Evolutionary conservation across 2,797 vertebrate species (phyloP).

Genomic region (Xyrichtys novacula): DNA sequence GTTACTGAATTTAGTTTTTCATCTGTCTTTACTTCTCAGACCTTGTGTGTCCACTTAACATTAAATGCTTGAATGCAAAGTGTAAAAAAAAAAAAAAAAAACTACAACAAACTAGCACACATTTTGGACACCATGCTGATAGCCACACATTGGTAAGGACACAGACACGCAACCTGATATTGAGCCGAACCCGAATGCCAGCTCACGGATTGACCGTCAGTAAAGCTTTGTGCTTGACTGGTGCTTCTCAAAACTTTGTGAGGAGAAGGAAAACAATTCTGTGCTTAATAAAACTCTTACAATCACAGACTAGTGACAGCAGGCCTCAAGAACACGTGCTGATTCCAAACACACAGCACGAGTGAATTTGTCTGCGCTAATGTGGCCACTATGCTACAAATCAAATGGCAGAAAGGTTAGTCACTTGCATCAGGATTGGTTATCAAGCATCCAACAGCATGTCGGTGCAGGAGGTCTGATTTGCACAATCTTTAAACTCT

Average conservation of each 20-base stretch:
- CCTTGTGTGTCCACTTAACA: too few species aligned
- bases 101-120: too few species aligned
- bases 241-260: constrained; percentile 35
- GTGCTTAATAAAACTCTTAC: constrained; percentile 52
- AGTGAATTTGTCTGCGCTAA: constrained; percentile 85
- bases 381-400: constrained; percentile 80
- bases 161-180: background rate
- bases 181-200: constrained; percentile 7
- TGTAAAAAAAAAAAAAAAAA: too few species aligned
- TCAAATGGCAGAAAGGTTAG: constrained; percentile 79
- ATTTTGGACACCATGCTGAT: constrained; percentile 22
- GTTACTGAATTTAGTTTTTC: too few species aligned
- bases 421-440: constrained; percentile 70
- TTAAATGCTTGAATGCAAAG: too few species aligned
- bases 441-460: constrained; percentile 76
- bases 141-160: constrained; percentile 21
- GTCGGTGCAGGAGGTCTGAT: constrained; percentile 84
- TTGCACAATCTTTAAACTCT: constrained; percentile 79
- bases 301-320: constrained; percentile 73
- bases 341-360: constrained; percentile 76
- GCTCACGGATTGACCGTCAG: constrained; percentile 32
- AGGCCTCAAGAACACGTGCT: constrained; percentile 63
- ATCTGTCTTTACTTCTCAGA: too few species aligned
- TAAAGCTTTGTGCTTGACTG: constrained; percentile 28
- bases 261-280: constrained; percentile 26